A percentile compares a stretch with the other conserved stretches of the same genome.
phyloP scores from a whole-genome alignment of 2,113 vertebrate species.

The Melanerpes formicivorus region DNA sequence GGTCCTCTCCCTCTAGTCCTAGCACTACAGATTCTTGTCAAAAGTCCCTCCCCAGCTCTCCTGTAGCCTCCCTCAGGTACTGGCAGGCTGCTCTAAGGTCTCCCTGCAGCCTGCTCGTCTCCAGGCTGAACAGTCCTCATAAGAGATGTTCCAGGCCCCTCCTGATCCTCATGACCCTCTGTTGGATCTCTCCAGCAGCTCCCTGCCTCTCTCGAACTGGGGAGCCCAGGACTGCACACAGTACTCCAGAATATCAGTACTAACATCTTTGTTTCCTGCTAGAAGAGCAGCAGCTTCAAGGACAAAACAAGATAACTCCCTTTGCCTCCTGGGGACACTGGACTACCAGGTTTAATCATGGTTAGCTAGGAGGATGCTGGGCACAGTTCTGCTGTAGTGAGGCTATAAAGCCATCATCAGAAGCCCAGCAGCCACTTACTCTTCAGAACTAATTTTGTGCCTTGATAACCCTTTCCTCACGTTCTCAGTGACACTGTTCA shows the following conservation, averaged over 20 bases:
- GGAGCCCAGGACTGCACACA: too few species aligned
- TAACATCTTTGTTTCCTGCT: not conserved
- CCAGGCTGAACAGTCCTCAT: not conserved
- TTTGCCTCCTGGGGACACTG: not conserved
- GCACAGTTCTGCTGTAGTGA: not conserved
- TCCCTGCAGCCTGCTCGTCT: not conserved
- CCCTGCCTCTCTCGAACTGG: too few species aligned
- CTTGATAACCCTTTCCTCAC: not conserved
- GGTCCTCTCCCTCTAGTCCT: not conserved
- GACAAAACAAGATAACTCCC: not conserved
- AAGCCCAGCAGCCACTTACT: conserved; percentile 2
- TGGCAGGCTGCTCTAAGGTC: too few species aligned
- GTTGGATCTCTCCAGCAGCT: too few species aligned
- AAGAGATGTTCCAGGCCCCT: too few species aligned
- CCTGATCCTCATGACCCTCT: too few species aligned
- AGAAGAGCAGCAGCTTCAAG: not conserved
- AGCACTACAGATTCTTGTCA: not conserved
- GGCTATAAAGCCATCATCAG: not conserved
- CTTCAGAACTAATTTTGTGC: not conserved
- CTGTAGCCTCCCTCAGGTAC: not conserved
- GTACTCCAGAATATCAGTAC: not conserved
- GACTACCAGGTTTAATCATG: not conserved
- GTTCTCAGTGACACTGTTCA: not conserved
- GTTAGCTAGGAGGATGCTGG: not conserved
- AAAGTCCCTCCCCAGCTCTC: not conserved